Evolutionary conservation across 2,888 invertebrate species (phyloP), one percentile per base, ranked within the genome.

Genomic region (Caprella mutica): DNA sequence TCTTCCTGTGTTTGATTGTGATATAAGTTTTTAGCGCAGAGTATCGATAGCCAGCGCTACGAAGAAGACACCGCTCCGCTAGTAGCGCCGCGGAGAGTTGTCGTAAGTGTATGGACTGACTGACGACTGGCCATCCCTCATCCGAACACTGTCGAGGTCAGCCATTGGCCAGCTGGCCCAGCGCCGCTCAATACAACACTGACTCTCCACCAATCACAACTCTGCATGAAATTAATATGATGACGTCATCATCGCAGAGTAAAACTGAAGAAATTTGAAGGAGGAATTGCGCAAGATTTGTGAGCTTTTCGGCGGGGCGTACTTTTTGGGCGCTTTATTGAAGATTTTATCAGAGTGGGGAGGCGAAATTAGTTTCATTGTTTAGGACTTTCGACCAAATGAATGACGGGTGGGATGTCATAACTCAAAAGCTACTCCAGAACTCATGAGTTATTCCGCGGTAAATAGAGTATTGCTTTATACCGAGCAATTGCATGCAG

Each of bases 201-300:
- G 55, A 35, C 43, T 55, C 53, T 62, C 58, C 58, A 44, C 62
- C 62, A 62, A 59, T 62, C 62, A 59, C 55, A 51, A 56, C 35
- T 24, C 56, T 38, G 44, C 56, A 44, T 62, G 58, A 62, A 62
- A 62, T 62, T 62, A 62, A 62, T 62, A 62, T 61, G 55, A 55
- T 59, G 58, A 62, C 62, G 62, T 59, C 61, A 62, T 50, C 23
- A 33, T 21, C 27, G 30, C 43, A 35, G 43, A 44, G 46, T 21
- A 46, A 23, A 35, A 24, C 46, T 29, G 33, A 38, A 9, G 8
- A 33, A 55, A 55, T 44, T 33, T 46, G 44, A 46, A 35, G 46
- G 46, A 55, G 30, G 48, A 55, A 46, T 46, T 55, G 29, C 46
- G 33, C 29, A 8, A 44, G 46, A 55, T 29, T 44, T 44, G 46